phyloP scores from a whole-genome alignment of 2,888 invertebrate genomes.

The Tetranychus truncatus region DNA sequence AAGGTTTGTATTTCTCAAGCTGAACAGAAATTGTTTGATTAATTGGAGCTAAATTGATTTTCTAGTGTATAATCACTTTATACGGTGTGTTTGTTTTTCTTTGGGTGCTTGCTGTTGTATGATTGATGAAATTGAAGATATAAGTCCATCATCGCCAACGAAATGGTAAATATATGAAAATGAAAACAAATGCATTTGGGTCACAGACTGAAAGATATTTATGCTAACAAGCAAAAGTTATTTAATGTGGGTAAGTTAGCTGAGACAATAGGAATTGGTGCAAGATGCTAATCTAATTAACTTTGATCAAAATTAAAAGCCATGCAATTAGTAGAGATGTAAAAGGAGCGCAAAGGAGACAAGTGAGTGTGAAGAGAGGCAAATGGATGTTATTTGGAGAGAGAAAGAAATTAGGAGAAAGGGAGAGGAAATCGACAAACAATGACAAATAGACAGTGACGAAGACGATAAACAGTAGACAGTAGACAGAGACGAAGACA shows the following conservation, averaged over 20 bases:
- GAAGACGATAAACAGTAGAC: not conserved
- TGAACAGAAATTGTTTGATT: not conserved
- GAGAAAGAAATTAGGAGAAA: not conserved
- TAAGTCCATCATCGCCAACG: too few relatives aligned
- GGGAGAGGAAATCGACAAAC: not conserved
- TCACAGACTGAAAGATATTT: not conserved
- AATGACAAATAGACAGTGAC: not conserved
- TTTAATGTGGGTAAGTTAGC: too few relatives aligned
- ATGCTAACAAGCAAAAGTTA: too few relatives aligned
- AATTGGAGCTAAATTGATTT: not conserved
- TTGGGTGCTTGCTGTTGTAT: not conserved
- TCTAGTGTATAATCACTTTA: not conserved
- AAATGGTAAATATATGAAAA: not conserved
- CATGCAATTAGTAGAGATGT: not conserved
- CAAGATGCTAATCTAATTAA: not conserved
- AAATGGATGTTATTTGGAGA: not conserved
- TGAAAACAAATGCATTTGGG: not conserved
- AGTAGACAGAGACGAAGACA: constrained; percentile 3
- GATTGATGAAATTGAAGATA: not conserved
- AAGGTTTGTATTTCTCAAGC: too few relatives aligned
- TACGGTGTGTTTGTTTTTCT: not conserved
- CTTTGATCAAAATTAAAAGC: not conserved
- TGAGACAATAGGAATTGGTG: not conserved
- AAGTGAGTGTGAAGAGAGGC: too few relatives aligned
- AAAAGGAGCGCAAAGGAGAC: too few relatives aligned